A percentile compares a stretch with the other conserved stretches of the same genome.
phyloP scores from a whole-genome alignment of 1,140 invertebrate species.

The Doryteuthis pealeii region DNA sequence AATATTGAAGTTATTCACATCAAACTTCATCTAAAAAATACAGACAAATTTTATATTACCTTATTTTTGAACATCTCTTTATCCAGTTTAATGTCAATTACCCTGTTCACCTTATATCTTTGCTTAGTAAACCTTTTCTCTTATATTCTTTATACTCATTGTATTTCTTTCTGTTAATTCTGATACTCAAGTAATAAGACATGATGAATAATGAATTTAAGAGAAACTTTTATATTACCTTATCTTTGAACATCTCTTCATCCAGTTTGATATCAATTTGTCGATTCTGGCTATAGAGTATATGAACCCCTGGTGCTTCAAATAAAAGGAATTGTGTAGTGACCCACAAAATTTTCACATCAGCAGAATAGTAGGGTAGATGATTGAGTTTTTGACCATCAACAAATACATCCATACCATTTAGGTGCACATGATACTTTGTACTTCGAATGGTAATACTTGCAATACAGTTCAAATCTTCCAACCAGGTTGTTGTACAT shows the following conservation, averaged over 20 bases:
- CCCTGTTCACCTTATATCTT: no score
- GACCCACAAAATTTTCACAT: not conserved
- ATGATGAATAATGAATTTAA: no score
- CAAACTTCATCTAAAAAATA: no score
- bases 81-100: no score
- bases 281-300: not conserved
- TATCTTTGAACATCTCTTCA: not conserved
- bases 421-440: not conserved
- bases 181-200: no score
- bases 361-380: not conserved
- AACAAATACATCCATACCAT: not conserved
- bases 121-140: no score
- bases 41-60: no score
- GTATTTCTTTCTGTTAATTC: no score
- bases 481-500: not conserved
- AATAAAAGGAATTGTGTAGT: not conserved
- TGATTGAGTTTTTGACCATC: not conserved
- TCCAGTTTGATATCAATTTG: not conserved
- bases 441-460: not conserved
- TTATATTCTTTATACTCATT: no score
- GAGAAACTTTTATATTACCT: not conserved
- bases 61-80: no score
- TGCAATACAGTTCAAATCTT: conserved; percentile 2
- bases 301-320: not conserved
- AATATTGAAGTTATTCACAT: no score